A percentile compares a stretch with the other conserved stretches of the same genome.
Evolutionary conservation across 1,140 invertebrate genomes (phyloP).

Genomic region (Caerostris darwini): DNA sequence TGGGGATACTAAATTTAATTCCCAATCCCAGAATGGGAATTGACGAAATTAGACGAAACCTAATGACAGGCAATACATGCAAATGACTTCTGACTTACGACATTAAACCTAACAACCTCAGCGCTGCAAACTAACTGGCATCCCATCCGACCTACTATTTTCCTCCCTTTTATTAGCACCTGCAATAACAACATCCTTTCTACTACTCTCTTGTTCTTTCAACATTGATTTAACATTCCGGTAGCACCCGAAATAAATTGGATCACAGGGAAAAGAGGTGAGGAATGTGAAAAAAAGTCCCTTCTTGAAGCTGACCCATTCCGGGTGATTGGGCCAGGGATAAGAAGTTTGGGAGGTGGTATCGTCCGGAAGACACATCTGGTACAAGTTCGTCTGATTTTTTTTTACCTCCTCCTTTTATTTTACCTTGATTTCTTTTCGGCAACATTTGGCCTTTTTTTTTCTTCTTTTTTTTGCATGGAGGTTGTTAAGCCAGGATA

Average conservation of each 20-base stretch:
- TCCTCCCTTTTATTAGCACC: not conserved
- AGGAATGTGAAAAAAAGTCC: slow-evolving; percentile 23
- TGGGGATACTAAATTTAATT: too few relatives aligned
- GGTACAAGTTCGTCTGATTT: slow-evolving; percentile 17
- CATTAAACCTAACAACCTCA: not conserved
- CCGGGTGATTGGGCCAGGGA: slow-evolving; percentile 1
- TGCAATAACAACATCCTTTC: slow-evolving; percentile 18
- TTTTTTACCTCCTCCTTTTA: not conserved
- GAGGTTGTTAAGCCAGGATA: not conserved
- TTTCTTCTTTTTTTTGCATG: not conserved
- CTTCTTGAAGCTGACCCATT: not conserved
- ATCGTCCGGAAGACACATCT: slow-evolving; percentile 13
- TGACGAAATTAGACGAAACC: too few relatives aligned
- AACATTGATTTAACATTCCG: slow-evolving; percentile 30
- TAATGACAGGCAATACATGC: too few relatives aligned
- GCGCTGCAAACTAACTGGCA: not conserved
- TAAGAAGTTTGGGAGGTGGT: not conserved
- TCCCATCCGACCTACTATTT: not conserved
- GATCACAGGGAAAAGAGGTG: slow-evolving; percentile 5
- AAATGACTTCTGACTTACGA: not conserved
- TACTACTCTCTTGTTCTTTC: not conserved
- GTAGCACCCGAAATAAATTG: slow-evolving; percentile 1
- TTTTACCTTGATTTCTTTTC: slow-evolving; percentile 19
- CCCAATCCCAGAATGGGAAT: too few relatives aligned
- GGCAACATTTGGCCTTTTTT: not conserved